Base-by-base conservation (phyloP, 2,888 invertebrate species). In the Drosophila pseudotakahashii region DNA sequence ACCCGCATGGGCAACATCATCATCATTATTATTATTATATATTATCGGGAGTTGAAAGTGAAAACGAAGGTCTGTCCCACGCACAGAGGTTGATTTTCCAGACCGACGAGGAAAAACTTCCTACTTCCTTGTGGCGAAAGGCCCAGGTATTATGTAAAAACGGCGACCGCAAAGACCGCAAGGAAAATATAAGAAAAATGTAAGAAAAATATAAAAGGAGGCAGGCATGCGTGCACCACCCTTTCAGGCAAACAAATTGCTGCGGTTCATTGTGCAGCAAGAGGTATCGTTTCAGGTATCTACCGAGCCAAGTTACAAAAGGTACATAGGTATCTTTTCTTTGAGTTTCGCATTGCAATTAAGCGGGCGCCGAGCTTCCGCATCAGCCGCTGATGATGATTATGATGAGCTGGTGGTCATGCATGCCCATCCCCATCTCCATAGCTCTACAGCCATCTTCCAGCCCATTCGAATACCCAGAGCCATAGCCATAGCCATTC, bases 211-310 rank as follows among this genome's bases (percentile, higher is more conserved):
- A 37, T 10, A 41, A 16, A 41, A 42, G 47, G 59, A 62, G 59
- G 78, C 80, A 84, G 75, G 81, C 81, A 81, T 81, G 81, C 84
- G 81, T 84, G 81, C 81, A 84, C 81, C 70, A 68, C 69, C 69
- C 42, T 23, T 26, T n/a, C 60, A 47, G 60, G 34, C 51, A 23
- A 16, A 34, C 66, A 54, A 48, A 55, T 59, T 37, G 73, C 67
- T 75, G 71, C 57, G 75, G 79, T 67, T 73, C 64, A 69, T 64
- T 77, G 75, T 69, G 73, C 70, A 71, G 70, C 37, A 50, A 11
- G 30, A 11, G 52, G 41, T 19, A 52, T 58, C 51, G 26, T 26
- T 37, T 37, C 36, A 45, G n/a, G 53, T 44, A 37, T 44, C 55
- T 44, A 23, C 34, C n/a, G n/a, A 14, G n/a, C 2, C 26, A 64